Base-by-base conservation (phyloP, 2,797 vertebrate genomes). In the Chaetodon trifasciatus region DNA sequence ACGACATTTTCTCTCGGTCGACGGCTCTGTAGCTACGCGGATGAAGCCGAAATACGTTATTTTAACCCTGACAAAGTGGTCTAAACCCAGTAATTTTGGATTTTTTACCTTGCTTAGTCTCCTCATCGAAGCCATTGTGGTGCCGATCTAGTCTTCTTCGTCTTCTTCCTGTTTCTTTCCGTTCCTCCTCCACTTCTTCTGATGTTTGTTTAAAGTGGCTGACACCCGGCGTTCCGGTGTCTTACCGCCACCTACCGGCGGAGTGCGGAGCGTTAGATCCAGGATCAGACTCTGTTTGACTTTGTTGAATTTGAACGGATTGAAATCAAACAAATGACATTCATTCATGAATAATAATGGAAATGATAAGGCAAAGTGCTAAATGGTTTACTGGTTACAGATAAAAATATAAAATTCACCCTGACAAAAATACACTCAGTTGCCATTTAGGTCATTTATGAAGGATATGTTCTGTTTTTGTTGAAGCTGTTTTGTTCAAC, bases 21-120 rank as follows among this genome's bases (percentile, higher is more conserved):
- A 0, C n/a, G 37, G 2, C 1, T 10, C 10, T 6, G 6, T 24
- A 56, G 6, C 13, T 21, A 16, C 19, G 6, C 52, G 3, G 5
- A 2, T 0, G 2, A 21, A 24, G 9, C 23, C 11, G 0, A 19
- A 4, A 23, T 16, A 28, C 32, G 37, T 60, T 0, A 7, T 17
- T 47, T 4, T 44, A 72, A 47, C 8, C 5, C 13, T 5, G 2
- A 5, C 1, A 1, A 17, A 24, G 47, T 37, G 8, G 8, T 0
- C 1, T 11, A 6, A 64, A 70, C 4, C 0, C 0, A 12, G 4
- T 15, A 32, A 35, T 7, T 35, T 0, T 0, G 28, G 0, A 17
- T 10, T 28, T 49, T 21, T 82, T 91, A 93, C 92, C 92, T 89
- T 92, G 17, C 8, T 1, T 39, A 93, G 69, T 89, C 92, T 91